A percentile compares a stretch with the other conserved stretches of the same genome.
These are phyloP conservation scores for Caracal caracal DNA, from an alignment of 2,113 vertebrate genomes.

Conservation along the genomic window DNA sequence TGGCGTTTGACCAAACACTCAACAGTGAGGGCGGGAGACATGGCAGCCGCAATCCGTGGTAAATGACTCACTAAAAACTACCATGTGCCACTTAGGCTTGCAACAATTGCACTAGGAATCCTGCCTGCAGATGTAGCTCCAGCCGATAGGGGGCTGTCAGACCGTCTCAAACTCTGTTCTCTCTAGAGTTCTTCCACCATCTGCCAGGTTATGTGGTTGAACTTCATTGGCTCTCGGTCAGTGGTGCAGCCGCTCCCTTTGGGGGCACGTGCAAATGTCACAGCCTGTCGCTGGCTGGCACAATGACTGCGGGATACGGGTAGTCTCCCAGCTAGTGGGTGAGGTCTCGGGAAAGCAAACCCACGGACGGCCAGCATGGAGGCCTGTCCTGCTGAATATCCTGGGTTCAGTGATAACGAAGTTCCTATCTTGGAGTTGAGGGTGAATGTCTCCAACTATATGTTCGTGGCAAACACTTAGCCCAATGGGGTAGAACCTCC, in stretches of 20 bases:
- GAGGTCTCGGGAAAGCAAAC: not conserved
- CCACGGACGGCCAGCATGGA: not conserved
- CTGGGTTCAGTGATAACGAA: not conserved
- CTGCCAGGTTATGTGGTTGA: not conserved
- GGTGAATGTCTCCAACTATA: not conserved
- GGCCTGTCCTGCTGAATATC: no score
- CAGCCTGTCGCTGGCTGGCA: not conserved
- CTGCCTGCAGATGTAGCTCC: not conserved
- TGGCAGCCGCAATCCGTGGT: no score
- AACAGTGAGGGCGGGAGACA: not conserved
- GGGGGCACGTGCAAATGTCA: not conserved
- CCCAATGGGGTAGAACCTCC: not conserved
- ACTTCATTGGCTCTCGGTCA: not conserved
- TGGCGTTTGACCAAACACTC: not conserved
- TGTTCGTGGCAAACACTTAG: not conserved
- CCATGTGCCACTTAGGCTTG: rapidly evolving
- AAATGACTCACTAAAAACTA: not conserved
- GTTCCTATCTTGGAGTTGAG: no score
- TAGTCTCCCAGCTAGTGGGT: no score
- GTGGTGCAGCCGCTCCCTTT: rapidly evolving
- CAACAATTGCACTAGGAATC: rapidly evolving
- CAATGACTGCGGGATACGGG: not conserved
- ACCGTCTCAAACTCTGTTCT: not conserved
- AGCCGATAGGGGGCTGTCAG: not conserved
- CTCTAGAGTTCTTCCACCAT: not conserved